Evolutionary conservation across 2,797 vertebrate species (phyloP).

Genomic region (Sebastes miniatus): DNA sequence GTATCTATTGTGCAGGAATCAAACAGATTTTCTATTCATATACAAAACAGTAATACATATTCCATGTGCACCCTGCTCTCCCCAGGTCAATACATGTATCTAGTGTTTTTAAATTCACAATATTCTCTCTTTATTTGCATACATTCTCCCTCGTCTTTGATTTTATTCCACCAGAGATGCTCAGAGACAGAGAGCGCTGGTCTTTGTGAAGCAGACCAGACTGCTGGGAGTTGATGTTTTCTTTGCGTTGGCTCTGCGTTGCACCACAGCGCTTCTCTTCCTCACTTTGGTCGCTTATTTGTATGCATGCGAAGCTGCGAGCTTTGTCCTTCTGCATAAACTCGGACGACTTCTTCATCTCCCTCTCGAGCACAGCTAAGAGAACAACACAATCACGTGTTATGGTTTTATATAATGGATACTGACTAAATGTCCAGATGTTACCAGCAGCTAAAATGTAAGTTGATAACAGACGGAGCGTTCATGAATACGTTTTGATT

Average conservation of each 20-base stretch:
- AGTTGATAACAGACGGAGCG: background rate
- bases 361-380: background rate
- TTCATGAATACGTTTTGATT: background rate
- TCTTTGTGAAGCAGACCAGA: constrained; percentile 4
- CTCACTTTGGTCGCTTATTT: background rate
- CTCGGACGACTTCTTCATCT: background rate
- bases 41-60: constrained; percentile 1
- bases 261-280: background rate
- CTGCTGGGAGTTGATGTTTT: constrained; percentile 7
- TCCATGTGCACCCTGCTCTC: background rate
- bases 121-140: background rate
- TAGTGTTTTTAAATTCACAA: background rate
- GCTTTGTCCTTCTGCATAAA: background rate
- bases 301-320: background rate
- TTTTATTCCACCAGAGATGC: background rate
- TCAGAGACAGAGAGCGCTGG: background rate
- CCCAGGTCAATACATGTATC: background rate
- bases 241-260: background rate
- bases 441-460: background rate
- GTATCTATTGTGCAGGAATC: background rate
- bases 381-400: background rate
- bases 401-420: background rate
- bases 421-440: background rate
- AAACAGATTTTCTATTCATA: background rate
- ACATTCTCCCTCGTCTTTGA: background rate